phyloP scores from a whole-genome alignment of 2,113 vertebrate genomes.

The Dicrurus megarhynchus region DNA sequence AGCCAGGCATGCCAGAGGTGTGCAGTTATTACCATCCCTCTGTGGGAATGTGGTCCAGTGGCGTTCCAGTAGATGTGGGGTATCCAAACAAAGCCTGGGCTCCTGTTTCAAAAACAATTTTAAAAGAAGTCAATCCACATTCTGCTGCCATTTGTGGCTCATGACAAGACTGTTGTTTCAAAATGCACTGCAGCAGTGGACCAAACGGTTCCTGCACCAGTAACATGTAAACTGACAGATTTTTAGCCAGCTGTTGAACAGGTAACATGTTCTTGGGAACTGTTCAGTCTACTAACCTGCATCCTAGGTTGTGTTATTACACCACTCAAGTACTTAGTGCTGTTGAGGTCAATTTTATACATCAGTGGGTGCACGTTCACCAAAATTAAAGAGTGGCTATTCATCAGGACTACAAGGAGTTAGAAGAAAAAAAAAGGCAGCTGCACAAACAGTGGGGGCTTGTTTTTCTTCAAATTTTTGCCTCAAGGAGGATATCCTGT shows the following conservation, averaged over 20 bases:
- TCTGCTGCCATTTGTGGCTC: neutral
- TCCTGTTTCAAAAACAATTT: neutral
- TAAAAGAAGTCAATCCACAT: fast-evolving
- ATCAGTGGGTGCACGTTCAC: neutral
- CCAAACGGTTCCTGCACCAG: neutral
- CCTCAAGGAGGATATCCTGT: neutral
- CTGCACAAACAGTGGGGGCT: neutral
- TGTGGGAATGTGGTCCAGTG: neutral
- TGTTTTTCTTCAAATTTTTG: neutral
- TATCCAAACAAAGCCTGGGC: neutral
- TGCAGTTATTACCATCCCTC: neutral
- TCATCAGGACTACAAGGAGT: neutral
- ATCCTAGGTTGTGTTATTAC: neutral
- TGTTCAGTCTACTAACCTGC: neutral
- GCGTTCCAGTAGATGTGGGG: neutral
- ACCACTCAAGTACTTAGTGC: neutral
- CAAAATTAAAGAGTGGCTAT: neutral
- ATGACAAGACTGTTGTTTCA: neutral
- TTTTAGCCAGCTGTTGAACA: neutral
- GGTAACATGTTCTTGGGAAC: neutral
- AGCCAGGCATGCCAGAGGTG: neutral
- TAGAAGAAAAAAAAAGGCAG: neutral
- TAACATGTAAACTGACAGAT: fast-evolving
- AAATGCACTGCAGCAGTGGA: neutral
- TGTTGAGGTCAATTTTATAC: neutral